Evolutionary conservation across 2,888 invertebrate genomes (phyloP).

Genomic region (Frankliniella intonsa): DNA sequence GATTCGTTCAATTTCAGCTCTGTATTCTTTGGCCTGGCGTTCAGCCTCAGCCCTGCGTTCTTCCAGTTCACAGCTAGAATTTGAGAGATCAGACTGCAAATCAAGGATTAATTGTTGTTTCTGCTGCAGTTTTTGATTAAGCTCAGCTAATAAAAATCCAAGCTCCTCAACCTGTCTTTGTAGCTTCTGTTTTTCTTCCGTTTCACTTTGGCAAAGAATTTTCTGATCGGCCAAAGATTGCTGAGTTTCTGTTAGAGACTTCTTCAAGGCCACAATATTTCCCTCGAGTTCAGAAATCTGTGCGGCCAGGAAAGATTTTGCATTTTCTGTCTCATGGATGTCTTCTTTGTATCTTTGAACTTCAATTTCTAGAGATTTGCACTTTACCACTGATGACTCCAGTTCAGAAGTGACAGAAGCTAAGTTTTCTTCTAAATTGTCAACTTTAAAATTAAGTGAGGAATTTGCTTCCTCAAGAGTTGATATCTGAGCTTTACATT

Average conservation of each 20-base stretch:
- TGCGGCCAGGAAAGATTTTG: not conserved
- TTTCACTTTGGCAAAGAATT: not conserved
- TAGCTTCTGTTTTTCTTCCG: not conserved
- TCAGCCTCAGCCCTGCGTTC: not conserved
- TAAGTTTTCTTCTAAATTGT: not conserved
- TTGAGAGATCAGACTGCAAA: not conserved
- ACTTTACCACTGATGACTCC: not conserved
- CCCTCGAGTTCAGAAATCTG: not conserved
- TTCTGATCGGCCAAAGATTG: not conserved
- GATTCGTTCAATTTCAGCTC: not conserved
- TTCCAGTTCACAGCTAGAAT: constrained; percentile 2
- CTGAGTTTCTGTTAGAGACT: not conserved
- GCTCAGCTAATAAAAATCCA: not conserved
- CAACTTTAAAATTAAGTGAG: not conserved
- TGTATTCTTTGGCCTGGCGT: not conserved
- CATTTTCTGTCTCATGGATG: not conserved
- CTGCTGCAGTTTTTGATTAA: not conserved
- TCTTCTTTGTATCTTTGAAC: not conserved
- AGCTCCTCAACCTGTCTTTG: not conserved
- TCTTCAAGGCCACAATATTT: not conserved
- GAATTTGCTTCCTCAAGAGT: not conserved
- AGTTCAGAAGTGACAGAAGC: not conserved
- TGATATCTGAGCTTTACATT: not conserved
- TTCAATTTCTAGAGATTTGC: not conserved
- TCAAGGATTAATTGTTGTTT: not conserved